These are phyloP conservation scores for Cheirogaleus medius DNA, from an alignment of 2,113 vertebrate genomes.

Conservation along the genomic window DNA sequence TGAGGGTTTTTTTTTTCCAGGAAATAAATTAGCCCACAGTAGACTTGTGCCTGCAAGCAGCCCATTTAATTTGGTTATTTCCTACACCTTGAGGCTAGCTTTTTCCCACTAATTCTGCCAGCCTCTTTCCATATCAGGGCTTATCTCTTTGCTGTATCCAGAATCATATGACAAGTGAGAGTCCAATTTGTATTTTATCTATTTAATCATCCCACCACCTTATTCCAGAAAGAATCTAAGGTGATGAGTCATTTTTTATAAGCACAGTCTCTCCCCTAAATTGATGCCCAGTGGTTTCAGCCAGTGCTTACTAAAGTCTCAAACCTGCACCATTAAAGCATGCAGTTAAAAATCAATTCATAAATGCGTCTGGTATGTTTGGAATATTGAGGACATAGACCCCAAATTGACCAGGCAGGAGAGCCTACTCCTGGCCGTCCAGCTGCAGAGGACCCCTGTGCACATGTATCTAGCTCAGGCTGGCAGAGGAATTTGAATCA, in stretches of 20 bases:
- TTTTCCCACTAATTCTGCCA: conserved; percentile 71
- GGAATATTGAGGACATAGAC: not conserved
- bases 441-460: not conserved
- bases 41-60: conserved; percentile 79
- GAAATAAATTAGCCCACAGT: conserved; percentile 83
- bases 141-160: conserved; percentile 50
- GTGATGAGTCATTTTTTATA: conserved; percentile 68
- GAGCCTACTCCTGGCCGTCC: not conserved
- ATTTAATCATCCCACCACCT: conserved; percentile 61
- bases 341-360: conserved; percentile 49
- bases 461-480: not conserved
- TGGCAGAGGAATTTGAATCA: not conserved
- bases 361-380: conserved; percentile 12
- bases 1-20: conserved; percentile 58
- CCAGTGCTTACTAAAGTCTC: conserved; percentile 39
- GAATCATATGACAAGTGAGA: conserved; percentile 67
- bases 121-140: conserved; percentile 54
- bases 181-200: conserved; percentile 54
- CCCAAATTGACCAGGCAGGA: not conserved
- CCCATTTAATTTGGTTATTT: conserved; percentile 79
- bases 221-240: conserved; percentile 64
- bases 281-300: conserved; percentile 62
- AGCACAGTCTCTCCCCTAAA: conserved; percentile 37
- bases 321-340: conserved; percentile 30
- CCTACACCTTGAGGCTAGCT: conserved; percentile 69